Conservation (phyloP, 2,888 invertebrate genomes). For the Ecdyonurus torrentis region DNA sequence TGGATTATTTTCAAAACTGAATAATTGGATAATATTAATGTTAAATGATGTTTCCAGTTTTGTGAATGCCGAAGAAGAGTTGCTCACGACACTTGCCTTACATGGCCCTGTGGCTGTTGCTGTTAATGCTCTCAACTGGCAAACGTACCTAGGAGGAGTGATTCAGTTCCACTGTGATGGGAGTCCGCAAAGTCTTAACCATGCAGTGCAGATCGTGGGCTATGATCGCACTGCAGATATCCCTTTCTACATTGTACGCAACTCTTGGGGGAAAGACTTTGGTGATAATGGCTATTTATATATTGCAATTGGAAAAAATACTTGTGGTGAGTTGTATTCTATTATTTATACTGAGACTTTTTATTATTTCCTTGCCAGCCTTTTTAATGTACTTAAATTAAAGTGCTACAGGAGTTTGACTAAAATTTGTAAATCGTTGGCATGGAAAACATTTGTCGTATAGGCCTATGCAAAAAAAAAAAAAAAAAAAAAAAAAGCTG, state of each 20-base stretch:
- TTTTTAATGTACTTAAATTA: no score
- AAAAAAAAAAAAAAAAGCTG: background rate
- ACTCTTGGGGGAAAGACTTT: conserved; percentile 68
- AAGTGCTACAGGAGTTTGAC: no score
- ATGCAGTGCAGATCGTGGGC: conserved; percentile 69
- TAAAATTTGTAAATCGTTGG: no score
- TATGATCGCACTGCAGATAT: conserved; percentile 54
- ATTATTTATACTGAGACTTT: background rate
- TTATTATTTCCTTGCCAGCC: no score
- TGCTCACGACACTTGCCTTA: conserved; percentile 39
- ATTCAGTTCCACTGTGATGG: conserved; percentile 66
- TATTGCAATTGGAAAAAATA: conserved; percentile 54
- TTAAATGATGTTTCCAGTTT: conserved; percentile 39
- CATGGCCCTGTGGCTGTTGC: conserved; percentile 67
- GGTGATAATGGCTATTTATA: conserved; percentile 61
- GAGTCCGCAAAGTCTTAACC: conserved; percentile 42
- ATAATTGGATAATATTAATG: no score
- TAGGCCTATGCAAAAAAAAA: no score
- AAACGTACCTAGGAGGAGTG: conserved; percentile 69
- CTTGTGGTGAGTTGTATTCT: conserved; percentile 43
- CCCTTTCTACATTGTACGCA: conserved; percentile 68
- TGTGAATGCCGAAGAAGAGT: conserved; percentile 42
- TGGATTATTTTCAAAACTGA: no score
- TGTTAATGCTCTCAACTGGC: conserved; percentile 72
- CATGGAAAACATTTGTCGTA: no score